Base-by-base conservation (phyloP, 1,140 invertebrate species). In the Drosophila nasuta region DNA sequence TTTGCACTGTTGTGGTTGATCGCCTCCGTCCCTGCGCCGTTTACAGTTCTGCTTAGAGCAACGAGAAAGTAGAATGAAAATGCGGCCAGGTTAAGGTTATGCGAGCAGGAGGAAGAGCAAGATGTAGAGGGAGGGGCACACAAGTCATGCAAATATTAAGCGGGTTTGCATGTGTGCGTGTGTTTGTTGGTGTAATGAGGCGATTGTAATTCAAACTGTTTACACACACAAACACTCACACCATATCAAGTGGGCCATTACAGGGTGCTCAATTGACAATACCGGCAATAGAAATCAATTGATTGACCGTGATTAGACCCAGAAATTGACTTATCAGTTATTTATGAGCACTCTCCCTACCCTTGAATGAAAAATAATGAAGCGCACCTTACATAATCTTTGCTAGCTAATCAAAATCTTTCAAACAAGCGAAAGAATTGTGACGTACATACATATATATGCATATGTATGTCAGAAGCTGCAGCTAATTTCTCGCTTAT, bases 111-210 rank as follows among this genome's bases (percentile, higher is more conserved):
- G 62, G 28, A 25, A 33, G 20, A 35, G 46, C 33, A 49, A 62
- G 43, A 33, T 38, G 35, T 7, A 8, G 25, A 28, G 8, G 30
- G 43, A 13, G n/a, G 71, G 56, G 13, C 38, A 13, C 38, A 63
- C 64, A 60, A 59, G 30, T 46, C 49, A 77, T 77, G 83, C 80
- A 77, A 82, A 87, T 82, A 64, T 41, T 68, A 81, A 59, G 20
- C 45, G 45, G 43, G 30, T 67, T 38, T 68, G 41, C 49, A 35
- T 15, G 35, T 59, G 48, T 65, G 45, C 43, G 28, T 45, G 35
- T 15, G 46, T 28, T 17, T 41, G 30, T 28, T 17, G 17, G 30
- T 35, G 56, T 20, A 56, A 49, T 71, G 57, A 30, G 11, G 20
- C 41, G 58, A 41, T 41, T 54, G 25, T 59, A 64, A 48, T 62